Evolutionary conservation across 2,888 invertebrate species (phyloP).

Genomic region (Leucania comma): DNA sequence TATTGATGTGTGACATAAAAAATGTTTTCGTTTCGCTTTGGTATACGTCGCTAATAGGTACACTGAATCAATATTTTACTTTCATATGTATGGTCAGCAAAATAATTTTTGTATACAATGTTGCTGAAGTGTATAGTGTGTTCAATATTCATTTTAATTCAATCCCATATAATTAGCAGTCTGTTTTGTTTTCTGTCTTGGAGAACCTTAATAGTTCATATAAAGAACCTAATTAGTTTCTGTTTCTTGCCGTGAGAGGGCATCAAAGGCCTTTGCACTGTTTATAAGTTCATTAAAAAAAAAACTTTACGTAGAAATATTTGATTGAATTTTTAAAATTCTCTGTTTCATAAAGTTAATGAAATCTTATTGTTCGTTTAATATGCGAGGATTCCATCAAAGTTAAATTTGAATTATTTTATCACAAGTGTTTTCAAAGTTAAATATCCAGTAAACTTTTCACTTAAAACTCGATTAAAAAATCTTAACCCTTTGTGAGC

Average conservation of each 20-base stretch:
- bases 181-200: no score
- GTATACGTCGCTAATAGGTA: constrained; percentile 76
- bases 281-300: background rate
- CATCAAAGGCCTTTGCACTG: background rate
- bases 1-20: constrained; percentile 68
- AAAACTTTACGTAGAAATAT: background rate
- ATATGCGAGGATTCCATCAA: background rate
- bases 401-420: background rate
- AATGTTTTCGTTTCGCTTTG: constrained; percentile 68
- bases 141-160: background rate
- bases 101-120: constrained; percentile 32
- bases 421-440: background rate
- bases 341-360: background rate
- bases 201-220: background rate
- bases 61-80: constrained; percentile 86
- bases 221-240: background rate
- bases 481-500: no score
- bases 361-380: constrained; percentile 9
- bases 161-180: background rate
- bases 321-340: background rate
- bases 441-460: background rate
- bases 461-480: background rate
- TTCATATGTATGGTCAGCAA: constrained; percentile 79
- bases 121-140: background rate
- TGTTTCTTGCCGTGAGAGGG: background rate